Evolutionary conservation across 2,113 vertebrate genomes (phyloP), one percentile per base, ranked within the genome.

Genomic region (Protomyctophum bolini): DNA sequence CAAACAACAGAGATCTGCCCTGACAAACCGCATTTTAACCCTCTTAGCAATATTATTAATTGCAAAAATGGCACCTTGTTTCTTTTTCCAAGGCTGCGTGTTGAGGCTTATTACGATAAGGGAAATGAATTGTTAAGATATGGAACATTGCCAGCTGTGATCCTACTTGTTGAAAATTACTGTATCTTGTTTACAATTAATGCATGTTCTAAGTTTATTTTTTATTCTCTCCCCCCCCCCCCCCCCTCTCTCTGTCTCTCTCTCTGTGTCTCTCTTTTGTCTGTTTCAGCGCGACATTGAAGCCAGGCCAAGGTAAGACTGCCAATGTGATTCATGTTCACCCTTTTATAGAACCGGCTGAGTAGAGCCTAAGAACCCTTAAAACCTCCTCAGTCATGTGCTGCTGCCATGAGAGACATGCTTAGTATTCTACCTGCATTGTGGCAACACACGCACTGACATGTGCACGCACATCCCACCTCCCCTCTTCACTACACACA

Each of bases 291-390:
- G 70, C 58, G 81, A 89, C 77, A 73, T 87, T 66, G 92, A 92
- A 66, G 87, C 85, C 81, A 89, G 90, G 76, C 91, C 89, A 80
- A 93, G 93, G 93, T 94, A 94, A 91, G 91, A 73, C 29, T 68
- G 66, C 63, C 62, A 51, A 0, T 11, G 2, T 87, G 62, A 75
- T 85, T 86, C 63, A 75, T 75, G 41, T 29, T 84, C 12, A 71
- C 58, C 71, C 77, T 84, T 82, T 83, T 69, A 54, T 63, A 65
- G 56, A 55, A 60, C 0, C 57, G 68, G 29, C 67, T 80, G 63
- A 83, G 63, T 11, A 7, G 60, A 29, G 47, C 54, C 65, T 50
- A 59, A 80, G 63, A 47, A 58, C 68, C 50, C 70, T 69, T 78
- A 70, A 28, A 76, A 55, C 56, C 61, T 62, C 68, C 66, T 66